These are phyloP conservation scores for Aulostomus chinensis DNA, from an alignment of 2,797 vertebrate genomes.

Conservation along the genomic window DNA sequence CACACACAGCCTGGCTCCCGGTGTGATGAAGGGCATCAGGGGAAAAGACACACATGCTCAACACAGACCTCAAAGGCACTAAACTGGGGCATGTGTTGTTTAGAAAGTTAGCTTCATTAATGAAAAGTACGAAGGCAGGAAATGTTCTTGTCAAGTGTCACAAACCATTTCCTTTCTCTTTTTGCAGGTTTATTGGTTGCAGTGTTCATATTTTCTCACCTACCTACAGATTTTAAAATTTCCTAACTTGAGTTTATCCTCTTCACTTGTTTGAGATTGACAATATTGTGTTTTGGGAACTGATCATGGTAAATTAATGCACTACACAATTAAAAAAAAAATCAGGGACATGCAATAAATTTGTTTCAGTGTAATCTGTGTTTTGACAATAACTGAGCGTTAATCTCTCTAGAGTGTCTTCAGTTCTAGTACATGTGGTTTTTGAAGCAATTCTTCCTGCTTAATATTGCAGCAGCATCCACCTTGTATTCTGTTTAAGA, in stretches of 20 bases:
- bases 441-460: conserved; percentile 46
- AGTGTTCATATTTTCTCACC: conserved; percentile 2
- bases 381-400: conserved; percentile 1
- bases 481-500: conserved; percentile 37
- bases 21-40: conserved; percentile 58
- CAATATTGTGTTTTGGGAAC: no score
- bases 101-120: conserved; percentile 41
- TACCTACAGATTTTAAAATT: conserved; percentile 5
- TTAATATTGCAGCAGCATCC: conserved; percentile 63
- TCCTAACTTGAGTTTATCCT: conserved; percentile 8
- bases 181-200: background rate
- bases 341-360: background rate
- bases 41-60: conserved; percentile 54
- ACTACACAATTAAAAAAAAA: no score
- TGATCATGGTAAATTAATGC: no score
- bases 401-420: conserved; percentile 25
- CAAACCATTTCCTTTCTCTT: conserved; percentile 8
- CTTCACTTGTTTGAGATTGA: no score
- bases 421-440: conserved; percentile 12
- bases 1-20: conserved; percentile 36
- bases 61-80: conserved; percentile 56
- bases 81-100: conserved; percentile 54
- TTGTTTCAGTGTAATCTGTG: background rate
- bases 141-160: conserved; percentile 5
- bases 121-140: conserved; percentile 23